These are phyloP conservation scores for Actinia tenebrosa DNA, from an alignment of 64 coral and sea anemone genomes.

Conservation along the genomic window DNA sequence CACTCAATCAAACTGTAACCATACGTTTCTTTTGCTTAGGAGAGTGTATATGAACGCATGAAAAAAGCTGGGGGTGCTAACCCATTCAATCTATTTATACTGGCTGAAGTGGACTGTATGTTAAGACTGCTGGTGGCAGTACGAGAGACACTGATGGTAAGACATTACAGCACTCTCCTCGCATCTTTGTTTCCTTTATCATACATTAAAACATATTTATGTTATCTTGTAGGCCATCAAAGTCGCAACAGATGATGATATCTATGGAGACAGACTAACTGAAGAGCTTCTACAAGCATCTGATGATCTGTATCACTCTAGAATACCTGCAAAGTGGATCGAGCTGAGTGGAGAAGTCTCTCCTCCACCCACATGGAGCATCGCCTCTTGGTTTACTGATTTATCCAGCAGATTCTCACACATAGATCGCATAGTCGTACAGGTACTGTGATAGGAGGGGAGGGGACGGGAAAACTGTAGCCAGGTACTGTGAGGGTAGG, in stretches of 20 bases:
- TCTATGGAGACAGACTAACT: conserved; percentile 75
- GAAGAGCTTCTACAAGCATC: conserved; percentile 61
- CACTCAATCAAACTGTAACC: background rate
- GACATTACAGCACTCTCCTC: background rate
- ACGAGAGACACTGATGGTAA: conserved; percentile 76
- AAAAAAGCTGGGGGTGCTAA: conserved; percentile 86
- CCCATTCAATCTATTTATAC: conserved; percentile 86
- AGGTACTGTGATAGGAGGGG: conserved; percentile 31
- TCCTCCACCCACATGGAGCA: conserved; percentile 71
- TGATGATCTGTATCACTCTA: conserved; percentile 70
- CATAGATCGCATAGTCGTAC: conserved; percentile 85
- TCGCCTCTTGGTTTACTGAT: conserved; percentile 80
- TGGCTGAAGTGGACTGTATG: conserved; percentile 95
- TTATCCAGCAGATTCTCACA: conserved; percentile 66
- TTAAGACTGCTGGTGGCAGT: conserved; percentile 59
- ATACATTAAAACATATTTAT: background rate
- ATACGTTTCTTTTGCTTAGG: conserved; percentile 27
- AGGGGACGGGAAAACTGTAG: background rate
- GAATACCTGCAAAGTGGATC: conserved; percentile 73
- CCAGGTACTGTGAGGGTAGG: background rate
- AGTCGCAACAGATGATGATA: conserved; percentile 54
- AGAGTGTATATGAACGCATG: conserved; percentile 85
- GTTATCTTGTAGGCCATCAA: conserved; percentile 65
- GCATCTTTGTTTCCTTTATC: background rate
- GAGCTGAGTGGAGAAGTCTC: conserved; percentile 69